A percentile compares a stretch with the other conserved stretches of the same genome.
Evolutionary conservation across 2,113 vertebrate species (phyloP).

Genomic region (Zapus hudsonius): DNA sequence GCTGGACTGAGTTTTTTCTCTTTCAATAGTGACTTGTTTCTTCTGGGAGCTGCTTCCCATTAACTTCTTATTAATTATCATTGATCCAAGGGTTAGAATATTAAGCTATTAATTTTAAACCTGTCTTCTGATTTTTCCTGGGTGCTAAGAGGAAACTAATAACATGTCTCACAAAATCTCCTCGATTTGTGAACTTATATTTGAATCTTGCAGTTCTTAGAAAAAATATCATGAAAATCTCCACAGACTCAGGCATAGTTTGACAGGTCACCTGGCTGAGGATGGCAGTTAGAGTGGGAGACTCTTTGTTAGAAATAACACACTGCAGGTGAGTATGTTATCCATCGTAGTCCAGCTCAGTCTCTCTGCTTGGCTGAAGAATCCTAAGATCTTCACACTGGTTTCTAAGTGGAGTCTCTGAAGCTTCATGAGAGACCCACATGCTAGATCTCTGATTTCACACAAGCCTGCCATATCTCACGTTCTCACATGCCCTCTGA

Average conservation of each 20-base stretch:
- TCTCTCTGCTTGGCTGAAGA: not conserved
- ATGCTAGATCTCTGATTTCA: not conserved
- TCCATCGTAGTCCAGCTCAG: accelerated
- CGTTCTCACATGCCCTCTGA: not conserved
- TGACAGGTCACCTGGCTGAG: not conserved
- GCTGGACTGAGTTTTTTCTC: conserved; percentile 56
- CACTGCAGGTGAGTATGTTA: not conserved
- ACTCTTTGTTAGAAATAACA: no score
- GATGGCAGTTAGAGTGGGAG: not conserved
- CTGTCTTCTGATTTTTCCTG: not conserved
- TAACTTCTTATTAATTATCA: conserved; percentile 76
- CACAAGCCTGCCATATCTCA: not conserved
- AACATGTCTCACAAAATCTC: conserved; percentile 7
- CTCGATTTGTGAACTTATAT: not conserved
- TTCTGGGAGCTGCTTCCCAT: conserved; percentile 51
- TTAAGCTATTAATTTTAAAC: conserved; percentile 8
- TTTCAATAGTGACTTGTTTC: conserved; percentile 73
- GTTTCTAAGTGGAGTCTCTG: not conserved
- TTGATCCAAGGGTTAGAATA: not conserved
- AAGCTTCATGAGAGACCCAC: not conserved
- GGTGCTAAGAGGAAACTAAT: not conserved
- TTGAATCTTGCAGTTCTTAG: not conserved
- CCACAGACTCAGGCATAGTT: not conserved
- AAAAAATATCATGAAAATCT: not conserved
- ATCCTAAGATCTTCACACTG: not conserved